Conservation (phyloP, 2,888 invertebrate genomes). For the Entomobrya multifasciata region DNA sequence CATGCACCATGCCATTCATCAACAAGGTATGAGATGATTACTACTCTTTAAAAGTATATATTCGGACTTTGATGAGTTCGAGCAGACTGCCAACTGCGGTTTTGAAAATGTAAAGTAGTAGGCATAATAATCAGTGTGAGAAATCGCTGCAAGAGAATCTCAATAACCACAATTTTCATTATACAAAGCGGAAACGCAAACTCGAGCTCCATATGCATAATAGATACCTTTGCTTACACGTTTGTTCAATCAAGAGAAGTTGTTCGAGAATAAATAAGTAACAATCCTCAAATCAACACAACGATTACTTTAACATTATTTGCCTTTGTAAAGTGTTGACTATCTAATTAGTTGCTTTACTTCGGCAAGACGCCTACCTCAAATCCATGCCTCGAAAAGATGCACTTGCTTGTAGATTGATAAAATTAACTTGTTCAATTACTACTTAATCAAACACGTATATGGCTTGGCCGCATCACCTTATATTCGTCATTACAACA, state of each 20-base stretch:
- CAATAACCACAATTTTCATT: slow-evolving; percentile 64
- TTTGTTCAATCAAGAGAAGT: slow-evolving; percentile 54
- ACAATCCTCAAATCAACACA: slow-evolving; percentile 1
- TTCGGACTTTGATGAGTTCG: not conserved
- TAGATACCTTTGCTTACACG: not conserved
- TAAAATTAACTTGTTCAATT: slow-evolving; percentile 45
- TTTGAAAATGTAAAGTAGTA: not conserved
- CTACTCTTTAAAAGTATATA: too few species aligned
- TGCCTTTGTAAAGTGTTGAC: slow-evolving; percentile 38
- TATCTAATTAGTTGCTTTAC: slow-evolving; percentile 54
- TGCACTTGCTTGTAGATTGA: not conserved
- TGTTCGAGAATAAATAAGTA: not conserved
- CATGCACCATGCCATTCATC: too few species aligned
- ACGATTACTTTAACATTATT: slow-evolving; percentile 2
- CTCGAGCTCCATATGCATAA: too few species aligned
- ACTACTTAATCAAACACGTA: slow-evolving; percentile 45
- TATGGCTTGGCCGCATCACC: slow-evolving; percentile 36
- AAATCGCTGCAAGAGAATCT: slow-evolving; percentile 49
- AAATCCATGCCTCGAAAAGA: not conserved
- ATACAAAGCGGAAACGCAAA: slow-evolving; percentile 50
- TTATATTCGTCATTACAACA: slow-evolving; percentile 24
- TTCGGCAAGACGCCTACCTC: not conserved
- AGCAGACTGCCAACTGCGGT: not conserved
- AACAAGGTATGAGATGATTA: too few species aligned
- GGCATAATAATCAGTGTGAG: slow-evolving; percentile 68